phyloP scores from a whole-genome alignment of 2,797 vertebrate species.

The Sebastes cheni region DNA sequence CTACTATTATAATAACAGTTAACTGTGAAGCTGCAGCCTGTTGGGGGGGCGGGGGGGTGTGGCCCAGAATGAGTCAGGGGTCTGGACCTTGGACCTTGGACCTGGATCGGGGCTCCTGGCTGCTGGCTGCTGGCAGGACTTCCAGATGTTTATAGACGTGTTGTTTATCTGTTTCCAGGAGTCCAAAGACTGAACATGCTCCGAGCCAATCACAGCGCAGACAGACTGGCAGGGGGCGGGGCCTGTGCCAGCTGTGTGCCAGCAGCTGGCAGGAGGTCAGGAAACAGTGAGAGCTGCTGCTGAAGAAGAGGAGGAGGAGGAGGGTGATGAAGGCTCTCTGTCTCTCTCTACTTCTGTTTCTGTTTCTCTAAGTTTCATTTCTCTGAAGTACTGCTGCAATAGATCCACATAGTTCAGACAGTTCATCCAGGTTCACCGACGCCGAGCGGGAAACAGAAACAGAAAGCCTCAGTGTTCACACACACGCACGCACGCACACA shows the following conservation, averaged over 20 bases:
- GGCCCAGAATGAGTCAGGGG: too few species aligned
- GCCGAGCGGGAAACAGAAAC: constrained; percentile 36
- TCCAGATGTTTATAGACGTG: constrained; percentile 19
- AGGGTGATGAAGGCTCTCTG: background rate
- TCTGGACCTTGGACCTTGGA: background rate
- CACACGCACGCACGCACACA: background rate
- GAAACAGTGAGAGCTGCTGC: constrained; percentile 29
- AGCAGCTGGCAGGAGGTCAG: constrained; percentile 34
- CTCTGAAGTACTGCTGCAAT: background rate
- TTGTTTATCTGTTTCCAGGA: constrained; percentile 31
- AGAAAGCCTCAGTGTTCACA: constrained; percentile 30
- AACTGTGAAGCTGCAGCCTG: background rate
- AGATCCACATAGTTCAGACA: constrained; percentile 5
- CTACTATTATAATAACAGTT: background rate
- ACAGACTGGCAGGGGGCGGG: background rate
- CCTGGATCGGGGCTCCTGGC: background rate
- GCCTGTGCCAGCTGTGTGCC: constrained; percentile 19
- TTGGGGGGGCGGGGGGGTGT: background rate
- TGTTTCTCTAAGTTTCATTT: constrained; percentile 16
- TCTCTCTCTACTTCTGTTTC: background rate
- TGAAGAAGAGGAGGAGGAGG: too few species aligned
- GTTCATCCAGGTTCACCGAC: constrained; percentile 32
- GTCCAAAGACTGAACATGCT: background rate
- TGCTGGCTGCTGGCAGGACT: background rate
- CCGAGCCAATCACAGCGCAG: constrained; percentile 25